Percentiles rank a stretch among this genome's conserved stretches.
Conservation (phyloP, 2,888 invertebrate genomes). For the Netelia virgata region DNA sequence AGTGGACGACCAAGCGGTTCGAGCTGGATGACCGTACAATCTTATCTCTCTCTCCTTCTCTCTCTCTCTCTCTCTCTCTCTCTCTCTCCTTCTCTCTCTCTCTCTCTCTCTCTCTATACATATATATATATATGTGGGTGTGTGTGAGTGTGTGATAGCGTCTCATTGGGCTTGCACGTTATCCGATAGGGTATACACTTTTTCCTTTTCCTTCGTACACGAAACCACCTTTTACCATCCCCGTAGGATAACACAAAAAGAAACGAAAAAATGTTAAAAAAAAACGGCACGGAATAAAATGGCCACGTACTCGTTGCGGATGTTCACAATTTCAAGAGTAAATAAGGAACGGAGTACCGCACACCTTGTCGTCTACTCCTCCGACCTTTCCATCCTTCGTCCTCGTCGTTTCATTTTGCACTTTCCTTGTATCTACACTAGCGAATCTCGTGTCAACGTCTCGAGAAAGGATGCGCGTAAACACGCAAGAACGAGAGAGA, state of each 20-base stretch:
- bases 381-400: slow-evolving; percentile 24
- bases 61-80: too few species aligned
- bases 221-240: background rate
- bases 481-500: slow-evolving; percentile 1
- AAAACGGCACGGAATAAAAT: slow-evolving; percentile 35
- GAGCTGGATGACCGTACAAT: too few species aligned
- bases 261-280: background rate
- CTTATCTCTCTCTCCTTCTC: too few species aligned
- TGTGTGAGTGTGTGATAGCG: too few species aligned
- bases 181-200: too few species aligned
- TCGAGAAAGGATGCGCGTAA: slow-evolving; percentile 38
- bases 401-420: slow-evolving; percentile 36
- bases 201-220: too few species aligned
- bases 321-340: slow-evolving; percentile 68
- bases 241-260: background rate
- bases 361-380: slow-evolving; percentile 25
- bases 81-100: too few species aligned
- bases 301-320: slow-evolving; percentile 54
- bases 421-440: slow-evolving; percentile 55
- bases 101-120: too few species aligned
- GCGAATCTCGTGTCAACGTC: slow-evolving; percentile 66
- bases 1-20: too few species aligned
- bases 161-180: too few species aligned
- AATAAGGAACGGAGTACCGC: slow-evolving; percentile 65
- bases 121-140: too few species aligned